phyloP scores from a whole-genome alignment of 2,113 vertebrate species.

The Proteles cristata region DNA sequence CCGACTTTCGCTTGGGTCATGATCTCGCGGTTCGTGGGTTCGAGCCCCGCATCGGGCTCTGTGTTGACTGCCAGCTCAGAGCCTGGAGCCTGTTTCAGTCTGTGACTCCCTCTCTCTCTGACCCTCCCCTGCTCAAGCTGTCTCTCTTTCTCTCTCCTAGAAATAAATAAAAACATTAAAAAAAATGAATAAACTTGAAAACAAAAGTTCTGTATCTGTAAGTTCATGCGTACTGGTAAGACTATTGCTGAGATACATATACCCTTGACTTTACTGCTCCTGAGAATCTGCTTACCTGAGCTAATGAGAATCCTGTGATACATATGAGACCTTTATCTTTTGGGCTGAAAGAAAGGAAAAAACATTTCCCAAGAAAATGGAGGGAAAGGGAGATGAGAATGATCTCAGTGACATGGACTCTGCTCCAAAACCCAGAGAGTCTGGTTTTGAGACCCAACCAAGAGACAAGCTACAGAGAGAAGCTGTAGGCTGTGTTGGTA shows the following conservation, averaged over 20 bases:
- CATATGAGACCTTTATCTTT: background rate
- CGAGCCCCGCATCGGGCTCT: too few species aligned
- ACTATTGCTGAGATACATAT: background rate
- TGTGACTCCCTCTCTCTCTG: too few species aligned
- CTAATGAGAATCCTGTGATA: background rate
- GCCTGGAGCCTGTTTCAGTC: too few species aligned
- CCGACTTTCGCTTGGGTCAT: too few species aligned
- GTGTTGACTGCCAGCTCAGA: too few species aligned
- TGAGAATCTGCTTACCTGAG: background rate
- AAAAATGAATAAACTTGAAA: too few species aligned
- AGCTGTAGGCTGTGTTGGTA: background rate
- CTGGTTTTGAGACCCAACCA: background rate
- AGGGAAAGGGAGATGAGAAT: background rate
- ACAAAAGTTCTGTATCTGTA: background rate
- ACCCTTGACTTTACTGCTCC: background rate
- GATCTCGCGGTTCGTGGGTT: too few species aligned
- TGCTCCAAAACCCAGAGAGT: background rate
- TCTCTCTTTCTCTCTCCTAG: too few species aligned
- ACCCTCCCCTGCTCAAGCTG: too few species aligned
- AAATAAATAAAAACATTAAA: too few species aligned
- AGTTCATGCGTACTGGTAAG: background rate
- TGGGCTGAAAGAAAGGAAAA: background rate
- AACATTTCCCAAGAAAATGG: background rate
- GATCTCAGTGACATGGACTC: background rate
- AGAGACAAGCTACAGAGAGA: background rate